Conservation (phyloP, 2,797 vertebrate species). For the Nyctalus aviator region DNA sequence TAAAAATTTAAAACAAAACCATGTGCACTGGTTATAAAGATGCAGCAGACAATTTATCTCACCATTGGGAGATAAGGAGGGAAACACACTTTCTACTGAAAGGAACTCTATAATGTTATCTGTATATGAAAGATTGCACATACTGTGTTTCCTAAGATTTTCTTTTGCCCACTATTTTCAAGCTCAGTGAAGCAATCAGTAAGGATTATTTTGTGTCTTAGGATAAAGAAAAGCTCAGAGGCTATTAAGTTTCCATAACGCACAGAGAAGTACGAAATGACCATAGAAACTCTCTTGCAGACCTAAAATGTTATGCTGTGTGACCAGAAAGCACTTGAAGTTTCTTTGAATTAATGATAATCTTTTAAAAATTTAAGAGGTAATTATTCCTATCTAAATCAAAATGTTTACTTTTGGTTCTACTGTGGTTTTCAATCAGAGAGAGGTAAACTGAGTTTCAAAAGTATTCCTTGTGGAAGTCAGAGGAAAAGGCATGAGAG, state of each 20-base stretch:
- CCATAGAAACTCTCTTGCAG: conserved; percentile 50
- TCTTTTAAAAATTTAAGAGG: conserved; percentile 61
- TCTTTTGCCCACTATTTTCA: conserved; percentile 65
- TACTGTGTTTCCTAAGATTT: conserved; percentile 36
- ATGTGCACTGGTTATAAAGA: background rate
- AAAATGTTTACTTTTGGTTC: conserved; percentile 72
- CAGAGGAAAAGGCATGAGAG: no score
- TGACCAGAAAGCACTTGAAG: conserved; percentile 65
- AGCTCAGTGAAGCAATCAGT: conserved; percentile 54
- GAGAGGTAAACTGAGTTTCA: conserved; percentile 64
- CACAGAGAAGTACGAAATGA: conserved; percentile 57
- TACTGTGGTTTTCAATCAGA: conserved; percentile 71
- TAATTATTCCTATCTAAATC: conserved; percentile 72
- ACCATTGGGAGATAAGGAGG: background rate
- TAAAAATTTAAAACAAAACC: conserved; percentile 7
- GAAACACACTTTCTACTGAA: conserved; percentile 4
- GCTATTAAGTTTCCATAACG: conserved; percentile 64
- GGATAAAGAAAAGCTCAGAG: conserved; percentile 66
- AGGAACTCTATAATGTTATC: conserved; percentile 2
- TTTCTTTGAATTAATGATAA: conserved; percentile 67
- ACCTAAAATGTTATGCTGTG: conserved; percentile 66
- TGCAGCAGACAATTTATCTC: background rate
- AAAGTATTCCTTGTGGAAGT: conserved; percentile 5
- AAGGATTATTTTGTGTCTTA: conserved; percentile 41
- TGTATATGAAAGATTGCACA: conserved; percentile 42